Percentiles rank a stretch among this genome's conserved stretches.
phyloP scores from a whole-genome alignment of 2,797 vertebrate genomes.

The Tauraco hartlaubi region DNA sequence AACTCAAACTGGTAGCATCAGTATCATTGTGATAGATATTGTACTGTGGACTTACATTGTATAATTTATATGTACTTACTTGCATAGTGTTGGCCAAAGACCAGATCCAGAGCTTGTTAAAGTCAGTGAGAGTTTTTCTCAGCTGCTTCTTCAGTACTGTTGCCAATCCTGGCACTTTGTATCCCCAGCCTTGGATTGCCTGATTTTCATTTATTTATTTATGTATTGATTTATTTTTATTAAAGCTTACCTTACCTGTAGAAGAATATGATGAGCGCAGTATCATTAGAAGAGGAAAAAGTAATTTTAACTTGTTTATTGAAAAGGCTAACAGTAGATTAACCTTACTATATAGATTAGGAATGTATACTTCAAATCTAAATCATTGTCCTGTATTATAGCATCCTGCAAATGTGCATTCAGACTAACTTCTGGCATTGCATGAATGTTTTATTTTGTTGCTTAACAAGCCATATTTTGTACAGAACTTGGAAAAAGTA shows the following conservation, averaged over 20 bases:
- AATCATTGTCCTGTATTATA: not conserved
- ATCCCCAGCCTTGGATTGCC: not conserved
- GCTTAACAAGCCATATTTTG: not conserved
- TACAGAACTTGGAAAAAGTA: not conserved
- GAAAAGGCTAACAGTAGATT: not conserved
- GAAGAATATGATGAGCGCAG: not conserved
- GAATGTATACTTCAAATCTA: not conserved
- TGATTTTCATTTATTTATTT: not conserved
- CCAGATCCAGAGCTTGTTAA: not conserved
- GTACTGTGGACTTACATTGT: not conserved
- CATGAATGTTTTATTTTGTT: not conserved
- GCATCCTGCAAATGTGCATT: not conserved
- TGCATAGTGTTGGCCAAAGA: not conserved
- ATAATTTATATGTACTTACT: not conserved
- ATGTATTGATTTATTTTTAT: not conserved
- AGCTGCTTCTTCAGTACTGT: not conserved
- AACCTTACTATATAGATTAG: not conserved
- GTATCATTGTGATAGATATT: not conserved
- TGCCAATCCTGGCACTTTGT: not conserved
- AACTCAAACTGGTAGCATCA: not conserved
- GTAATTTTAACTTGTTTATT: not conserved
- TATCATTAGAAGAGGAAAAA: not conserved
- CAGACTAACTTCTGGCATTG: not conserved
- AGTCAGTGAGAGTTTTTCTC: not conserved
- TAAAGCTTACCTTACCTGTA: not conserved